Base-by-base conservation (phyloP, 2,113 vertebrate genomes). In the Megaleporinus macrocephalus region DNA sequence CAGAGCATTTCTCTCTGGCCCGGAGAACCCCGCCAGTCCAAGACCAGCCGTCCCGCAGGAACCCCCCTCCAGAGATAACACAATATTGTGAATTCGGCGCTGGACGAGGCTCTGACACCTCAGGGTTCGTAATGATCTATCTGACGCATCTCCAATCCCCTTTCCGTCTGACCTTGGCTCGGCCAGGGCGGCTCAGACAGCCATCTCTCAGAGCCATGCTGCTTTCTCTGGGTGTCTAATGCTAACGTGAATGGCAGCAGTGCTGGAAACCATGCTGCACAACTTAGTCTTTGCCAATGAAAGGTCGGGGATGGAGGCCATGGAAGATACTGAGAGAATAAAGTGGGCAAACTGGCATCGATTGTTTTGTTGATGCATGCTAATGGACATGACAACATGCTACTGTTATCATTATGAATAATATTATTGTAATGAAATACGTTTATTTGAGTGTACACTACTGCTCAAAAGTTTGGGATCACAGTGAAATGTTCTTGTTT, bases 101-200 rank as follows among this genome's bases (percentile, higher is more conserved):
- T 29, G 44, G 26, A 18, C 36, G 29, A 36, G 22, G 12, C 24
- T 16, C 22, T 33, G 26, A 22, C 27, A 44, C 73, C 70, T 72
- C 68, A 7, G 65, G 71, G 81, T 53, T 29, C 22, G 47, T 68
- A 77, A 80, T 65, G 76, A 79, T 79, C 79, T 77, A 57, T 49
- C 49, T 11, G 24, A 2, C 80, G 41, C 14, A 14, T 65, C 22
- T 4, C 18, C 51, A 44, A n/a, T 33, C 9, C 73, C 55, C 15
- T 20, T 1, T 24, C 30, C 7, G 3, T 27, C 84, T 61, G 49
- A 65, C 82, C 82, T 83, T 69, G 57, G 14, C 20, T 27, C 47
- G 55, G 62, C 72, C 29, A 1, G 47, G 33, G 51, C 26, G 0
- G 12, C 66, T 59, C 30, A 73, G 57, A 30, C 44, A 2, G 65